These are phyloP conservation scores for Sciurus carolinensis DNA, from an alignment of 2,797 vertebrate species.

Conservation along the genomic window DNA sequence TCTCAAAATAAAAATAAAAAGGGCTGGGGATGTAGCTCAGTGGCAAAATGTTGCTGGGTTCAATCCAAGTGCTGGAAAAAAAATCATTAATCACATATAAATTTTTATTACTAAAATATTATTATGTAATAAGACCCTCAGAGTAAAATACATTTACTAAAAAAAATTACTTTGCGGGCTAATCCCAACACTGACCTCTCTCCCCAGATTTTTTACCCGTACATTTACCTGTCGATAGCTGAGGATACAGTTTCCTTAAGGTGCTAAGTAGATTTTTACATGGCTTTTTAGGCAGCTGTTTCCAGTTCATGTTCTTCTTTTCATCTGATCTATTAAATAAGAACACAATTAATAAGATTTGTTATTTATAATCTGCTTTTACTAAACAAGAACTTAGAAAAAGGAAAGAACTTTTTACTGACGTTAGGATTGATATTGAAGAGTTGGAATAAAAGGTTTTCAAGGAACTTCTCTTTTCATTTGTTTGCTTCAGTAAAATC, in stretches of 20 bases:
- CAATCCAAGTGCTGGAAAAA: neutral
- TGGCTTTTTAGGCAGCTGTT: constrained; percentile 98
- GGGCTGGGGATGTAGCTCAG: neutral
- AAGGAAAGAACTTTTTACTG: neutral
- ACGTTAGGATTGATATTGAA: neutral
- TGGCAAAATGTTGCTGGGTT: neutral
- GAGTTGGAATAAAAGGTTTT: constrained; percentile 7
- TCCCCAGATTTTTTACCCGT: neutral
- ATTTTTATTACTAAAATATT: constrained; percentile 18
- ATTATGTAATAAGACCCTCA: neutral
- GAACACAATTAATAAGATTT: constrained; percentile 72
- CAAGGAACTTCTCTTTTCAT: constrained; percentile 51
- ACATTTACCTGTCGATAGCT: constrained; percentile 93
- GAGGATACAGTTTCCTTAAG: constrained; percentile 94
- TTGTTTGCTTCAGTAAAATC: constrained; percentile 7
- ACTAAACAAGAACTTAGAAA: constrained; percentile 66
- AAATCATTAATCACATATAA: neutral
- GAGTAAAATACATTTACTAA: neutral
- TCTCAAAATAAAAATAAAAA: neutral
- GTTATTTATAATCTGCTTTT: constrained; percentile 15
- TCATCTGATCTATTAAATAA: constrained; percentile 94
- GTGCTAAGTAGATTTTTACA: constrained; percentile 94
- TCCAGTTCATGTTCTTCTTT: constrained; percentile 96
- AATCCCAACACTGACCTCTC: too few species aligned
- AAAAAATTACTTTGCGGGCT: neutral